phyloP scores from a whole-genome alignment of 1,140 invertebrate species.

The Drosophila tsacasi region DNA sequence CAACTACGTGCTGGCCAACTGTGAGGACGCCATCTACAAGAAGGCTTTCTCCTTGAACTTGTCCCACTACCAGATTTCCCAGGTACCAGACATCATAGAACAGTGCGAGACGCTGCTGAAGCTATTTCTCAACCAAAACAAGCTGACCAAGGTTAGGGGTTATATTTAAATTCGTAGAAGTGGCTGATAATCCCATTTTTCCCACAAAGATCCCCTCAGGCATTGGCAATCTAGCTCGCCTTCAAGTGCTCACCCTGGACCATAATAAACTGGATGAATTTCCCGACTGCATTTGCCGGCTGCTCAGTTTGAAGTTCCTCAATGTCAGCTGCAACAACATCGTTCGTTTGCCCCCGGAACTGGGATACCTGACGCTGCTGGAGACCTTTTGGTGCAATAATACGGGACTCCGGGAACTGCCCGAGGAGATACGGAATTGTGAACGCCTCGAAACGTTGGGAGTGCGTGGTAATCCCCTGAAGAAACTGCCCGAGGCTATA shows the following conservation, averaged over 20 bases:
- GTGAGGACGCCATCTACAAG: constrained; percentile 87
- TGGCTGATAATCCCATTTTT: background rate
- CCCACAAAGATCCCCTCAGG: constrained; percentile 66
- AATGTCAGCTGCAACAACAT: constrained; percentile 94
- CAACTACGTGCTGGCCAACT: constrained; percentile 88
- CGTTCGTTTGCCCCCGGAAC: constrained; percentile 88
- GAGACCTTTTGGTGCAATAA: constrained; percentile 91
- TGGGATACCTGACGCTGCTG: constrained; percentile 90
- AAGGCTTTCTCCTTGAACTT: constrained; percentile 87
- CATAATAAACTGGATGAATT: constrained; percentile 90
- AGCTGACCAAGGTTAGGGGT: constrained; percentile 85
- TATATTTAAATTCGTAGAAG: background rate
- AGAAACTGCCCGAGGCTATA: constrained; percentile 86
- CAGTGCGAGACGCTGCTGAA: constrained; percentile 86
- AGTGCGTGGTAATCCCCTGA: constrained; percentile 87
- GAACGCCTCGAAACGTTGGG: constrained; percentile 90
- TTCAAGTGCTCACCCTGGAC: constrained; percentile 87
- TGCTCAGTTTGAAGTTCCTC: constrained; percentile 90
- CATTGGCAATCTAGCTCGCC: constrained; percentile 71
- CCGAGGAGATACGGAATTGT: constrained; percentile 89
- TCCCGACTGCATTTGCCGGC: constrained; percentile 87
- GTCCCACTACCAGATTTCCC: constrained; percentile 87
- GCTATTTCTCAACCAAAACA: constrained; percentile 87
- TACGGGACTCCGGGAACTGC: constrained; percentile 87
- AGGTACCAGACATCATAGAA: constrained; percentile 86